Base-by-base conservation (phyloP, 1,140 invertebrate species). In the Ips nitidus region DNA sequence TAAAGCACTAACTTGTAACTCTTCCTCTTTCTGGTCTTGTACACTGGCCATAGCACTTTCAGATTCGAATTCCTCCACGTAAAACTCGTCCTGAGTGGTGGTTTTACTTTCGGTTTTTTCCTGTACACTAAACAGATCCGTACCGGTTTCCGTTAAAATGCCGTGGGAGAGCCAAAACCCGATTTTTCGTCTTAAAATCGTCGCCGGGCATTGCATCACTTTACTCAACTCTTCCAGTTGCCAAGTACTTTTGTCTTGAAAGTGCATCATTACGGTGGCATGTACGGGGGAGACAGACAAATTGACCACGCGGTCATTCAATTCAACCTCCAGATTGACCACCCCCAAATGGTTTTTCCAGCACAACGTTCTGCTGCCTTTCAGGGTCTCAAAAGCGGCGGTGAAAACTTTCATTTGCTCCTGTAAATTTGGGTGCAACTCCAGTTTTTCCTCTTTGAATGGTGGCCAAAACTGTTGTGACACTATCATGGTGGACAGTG, bases 381-480 rank as follows among this genome's bases (percentile, higher is more conserved):
- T 99, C 37, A 98, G 85, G 2, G 90, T 88, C 81, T 98, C 95
- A 84, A 94, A 99, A 2, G 90, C 89, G 78, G 94, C 94, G 0
- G 94, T 97, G 75, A 95, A 99, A 66, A 87, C 87, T 53, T 93
- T 88, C 63, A 98, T 86, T 76, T 94, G 90, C 69, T 90, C 84
- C 76, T 93, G 89, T 42, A 98, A 88, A 74, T 89, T 83, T 39
- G 87, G 83, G 2, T 95, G 95, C 43, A 99, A 79, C 75, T 95
- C 90, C 4, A 99, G 83, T 73, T 91, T 94, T 82, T 98, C 95
- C 79, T 97, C 95, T 79, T 98, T 94, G 70, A 98, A 95, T 36
- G 92, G 87, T 1, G 98, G 97, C 98, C 98, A 99, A 84, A 98
- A 99, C 78, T 99, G 95, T n/a, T 94, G 94, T 0, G 97, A 99